phyloP scores from a whole-genome alignment of 2,888 invertebrate species.

The Leptothorax acervorum region DNA sequence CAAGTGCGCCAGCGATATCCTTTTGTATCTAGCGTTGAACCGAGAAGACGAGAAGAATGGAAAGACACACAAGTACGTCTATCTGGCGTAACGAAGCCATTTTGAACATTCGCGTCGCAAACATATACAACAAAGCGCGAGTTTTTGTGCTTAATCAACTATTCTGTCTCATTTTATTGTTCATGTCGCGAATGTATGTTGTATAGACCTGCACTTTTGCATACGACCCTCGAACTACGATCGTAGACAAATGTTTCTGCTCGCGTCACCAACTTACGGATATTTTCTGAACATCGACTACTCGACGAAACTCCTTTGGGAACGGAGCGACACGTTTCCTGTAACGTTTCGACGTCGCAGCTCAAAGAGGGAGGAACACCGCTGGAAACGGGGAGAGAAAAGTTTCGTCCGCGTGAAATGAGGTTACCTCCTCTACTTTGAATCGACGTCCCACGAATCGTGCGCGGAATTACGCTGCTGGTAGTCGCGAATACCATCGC shows the following conservation, averaged over 20 bases:
- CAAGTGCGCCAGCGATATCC: conserved; percentile 10
- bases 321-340: conserved; percentile 58
- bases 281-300: conserved; percentile 49
- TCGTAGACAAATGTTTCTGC: conserved; percentile 46
- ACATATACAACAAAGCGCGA: neutral
- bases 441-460: conserved; percentile 67
- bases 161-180: conserved; percentile 38
- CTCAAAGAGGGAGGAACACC: conserved; percentile 54
- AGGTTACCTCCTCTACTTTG: conserved; percentile 72
- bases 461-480: conserved; percentile 68
- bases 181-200: conserved; percentile 4
- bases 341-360: conserved; percentile 58
- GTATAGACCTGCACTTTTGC: conserved; percentile 9
- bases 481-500: conserved; percentile 63
- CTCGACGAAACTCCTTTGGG: conserved; percentile 59
- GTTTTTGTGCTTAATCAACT: neutral
- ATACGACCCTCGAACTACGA: conserved; percentile 17
- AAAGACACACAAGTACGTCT: neutral
- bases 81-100: neutral
- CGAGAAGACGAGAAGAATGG: neutral
- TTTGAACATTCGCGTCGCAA: neutral
- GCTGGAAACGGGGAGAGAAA: conserved; percentile 55
- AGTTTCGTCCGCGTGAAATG: conserved; percentile 70
- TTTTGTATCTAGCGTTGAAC: conserved; percentile 3
- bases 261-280: conserved; percentile 52